A percentile compares a stretch with the other conserved stretches of the same genome.
Evolutionary conservation across 2,113 vertebrate genomes (phyloP).

Genomic region (Galeopterus variegatus): DNA sequence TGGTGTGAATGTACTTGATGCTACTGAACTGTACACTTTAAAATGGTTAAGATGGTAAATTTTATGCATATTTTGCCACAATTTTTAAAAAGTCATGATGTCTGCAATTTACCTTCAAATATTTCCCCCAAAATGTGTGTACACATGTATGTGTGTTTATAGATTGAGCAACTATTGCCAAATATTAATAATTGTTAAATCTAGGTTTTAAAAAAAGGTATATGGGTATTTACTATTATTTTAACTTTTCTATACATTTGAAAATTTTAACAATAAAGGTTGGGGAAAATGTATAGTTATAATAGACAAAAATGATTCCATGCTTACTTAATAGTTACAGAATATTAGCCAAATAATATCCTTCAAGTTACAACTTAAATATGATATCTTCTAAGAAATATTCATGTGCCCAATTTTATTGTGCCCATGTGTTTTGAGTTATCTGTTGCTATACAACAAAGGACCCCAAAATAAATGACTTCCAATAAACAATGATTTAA

Average conservation of each 20-base stretch:
- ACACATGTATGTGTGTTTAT: not conserved
- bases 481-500: not conserved
- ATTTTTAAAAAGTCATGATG: not conserved
- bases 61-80: not conserved
- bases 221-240: not conserved
- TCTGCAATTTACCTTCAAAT: not conserved
- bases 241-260: not conserved
- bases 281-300: not conserved
- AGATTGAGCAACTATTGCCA: not conserved
- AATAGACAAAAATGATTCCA: not conserved
- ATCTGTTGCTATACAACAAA: not conserved
- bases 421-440: not conserved
- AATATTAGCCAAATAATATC: not conserved
- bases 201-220: not conserved
- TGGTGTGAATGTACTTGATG: not conserved
- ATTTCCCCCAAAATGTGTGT: not conserved
- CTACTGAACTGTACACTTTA: not conserved
- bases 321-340: not conserved
- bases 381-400: not conserved
- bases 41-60: not conserved
- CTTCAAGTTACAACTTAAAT: not conserved
- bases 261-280: not conserved
- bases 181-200: not conserved
- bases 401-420: constrained; percentile 1
- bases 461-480: not conserved